phyloP scores from a whole-genome alignment of 2,888 invertebrate species.

The Hyalella azteca region DNA sequence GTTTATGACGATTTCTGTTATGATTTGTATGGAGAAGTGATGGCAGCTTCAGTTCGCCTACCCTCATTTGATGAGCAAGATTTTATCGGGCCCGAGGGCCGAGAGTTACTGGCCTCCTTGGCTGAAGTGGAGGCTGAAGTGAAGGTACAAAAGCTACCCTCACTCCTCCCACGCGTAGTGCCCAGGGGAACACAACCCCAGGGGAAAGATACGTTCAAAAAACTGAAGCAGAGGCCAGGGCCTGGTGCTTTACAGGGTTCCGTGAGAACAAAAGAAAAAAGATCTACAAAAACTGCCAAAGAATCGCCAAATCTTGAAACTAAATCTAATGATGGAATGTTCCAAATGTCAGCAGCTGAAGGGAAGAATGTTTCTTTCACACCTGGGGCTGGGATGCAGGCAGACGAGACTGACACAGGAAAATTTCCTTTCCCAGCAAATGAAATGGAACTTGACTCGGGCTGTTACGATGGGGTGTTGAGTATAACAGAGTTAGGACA shows the following conservation, averaged over 20 bases:
- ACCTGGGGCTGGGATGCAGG: no score
- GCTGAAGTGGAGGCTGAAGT: slow-evolving; percentile 5
- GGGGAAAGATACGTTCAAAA: background rate
- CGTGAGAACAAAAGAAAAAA: no score
- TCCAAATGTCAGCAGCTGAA: no score
- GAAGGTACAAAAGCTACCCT: background rate
- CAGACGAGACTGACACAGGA: no score
- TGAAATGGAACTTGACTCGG: background rate
- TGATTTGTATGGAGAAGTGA: no score
- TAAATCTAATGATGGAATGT: no score
- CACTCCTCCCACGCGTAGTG: background rate
- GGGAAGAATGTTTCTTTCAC: no score
- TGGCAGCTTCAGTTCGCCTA: background rate
- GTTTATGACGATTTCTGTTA: no score
- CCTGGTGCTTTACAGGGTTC: no score
- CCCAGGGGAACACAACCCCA: background rate
- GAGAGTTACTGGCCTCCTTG: slow-evolving; percentile 19
- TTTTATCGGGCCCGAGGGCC: slow-evolving; percentile 24
- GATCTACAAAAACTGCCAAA: no score
- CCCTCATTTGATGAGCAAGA: slow-evolving; percentile 15
- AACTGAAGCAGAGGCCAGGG: background rate
- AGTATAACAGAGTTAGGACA: background rate
- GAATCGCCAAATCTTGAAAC: no score
- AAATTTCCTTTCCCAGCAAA: no score
- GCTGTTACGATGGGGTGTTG: background rate